These are phyloP conservation scores for Ophioninae sp. DNA, from an alignment of 2,888 invertebrate genomes.

Conservation along the genomic window DNA sequence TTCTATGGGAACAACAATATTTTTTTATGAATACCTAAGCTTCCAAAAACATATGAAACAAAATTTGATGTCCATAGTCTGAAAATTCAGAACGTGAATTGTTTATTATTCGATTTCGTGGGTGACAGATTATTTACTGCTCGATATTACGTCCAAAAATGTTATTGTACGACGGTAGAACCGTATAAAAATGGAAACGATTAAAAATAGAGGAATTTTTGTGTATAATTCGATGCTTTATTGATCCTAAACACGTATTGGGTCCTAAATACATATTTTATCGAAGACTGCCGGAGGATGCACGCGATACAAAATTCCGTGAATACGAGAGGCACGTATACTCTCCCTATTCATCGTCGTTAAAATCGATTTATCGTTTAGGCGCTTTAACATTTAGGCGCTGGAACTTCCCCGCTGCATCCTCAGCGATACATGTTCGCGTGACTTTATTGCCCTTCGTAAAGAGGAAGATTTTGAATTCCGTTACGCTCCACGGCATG, in stretches of 20 bases:
- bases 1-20: background rate
- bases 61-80: no score
- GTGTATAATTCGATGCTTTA: slow-evolving; percentile 13
- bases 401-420: slow-evolving; percentile 13
- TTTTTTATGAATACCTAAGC: background rate
- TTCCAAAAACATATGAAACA: background rate
- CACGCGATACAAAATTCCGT: slow-evolving; percentile 35
- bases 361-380: slow-evolving; percentile 52
- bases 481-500: background rate
- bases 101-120: background rate
- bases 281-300: slow-evolving; percentile 12
- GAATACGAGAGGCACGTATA: slow-evolving; percentile 30
- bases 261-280: background rate
- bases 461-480: slow-evolving; percentile 24
- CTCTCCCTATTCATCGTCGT: slow-evolving; percentile 36
- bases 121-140: background rate
- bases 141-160: background rate
- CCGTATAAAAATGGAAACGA: no score
- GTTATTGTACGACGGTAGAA: no score
- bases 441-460: slow-evolving; percentile 31
- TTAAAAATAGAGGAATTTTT: background rate
- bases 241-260: background rate
- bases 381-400: slow-evolving; percentile 24
- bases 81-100: background rate
- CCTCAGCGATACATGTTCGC: slow-evolving; percentile 38